These are phyloP conservation scores for Molossus alvarezi DNA, from an alignment of 2,797 vertebrate genomes.

Conservation along the genomic window DNA sequence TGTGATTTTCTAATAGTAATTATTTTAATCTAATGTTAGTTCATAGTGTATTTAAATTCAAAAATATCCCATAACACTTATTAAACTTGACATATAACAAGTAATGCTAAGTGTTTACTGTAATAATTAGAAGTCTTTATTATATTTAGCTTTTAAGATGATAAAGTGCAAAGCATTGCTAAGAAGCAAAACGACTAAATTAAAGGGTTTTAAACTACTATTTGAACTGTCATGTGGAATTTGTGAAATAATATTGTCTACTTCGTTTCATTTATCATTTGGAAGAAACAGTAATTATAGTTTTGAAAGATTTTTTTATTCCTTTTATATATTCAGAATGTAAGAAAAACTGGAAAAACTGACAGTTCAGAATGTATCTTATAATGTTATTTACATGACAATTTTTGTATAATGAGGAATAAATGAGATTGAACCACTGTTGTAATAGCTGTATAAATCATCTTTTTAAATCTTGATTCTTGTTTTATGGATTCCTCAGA, in stretches of 20 bases:
- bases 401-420: conserved; percentile 84
- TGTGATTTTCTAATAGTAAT: not conserved
- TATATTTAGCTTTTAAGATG: conserved; percentile 33
- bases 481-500: conserved; percentile 73
- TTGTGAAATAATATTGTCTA: conserved; percentile 67
- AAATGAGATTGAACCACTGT: conserved; percentile 82
- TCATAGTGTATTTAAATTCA: not conserved
- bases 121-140: conserved; percentile 43
- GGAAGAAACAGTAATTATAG: conserved; percentile 78
- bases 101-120: not conserved
- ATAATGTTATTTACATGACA: conserved; percentile 77
- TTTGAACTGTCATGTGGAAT: conserved; percentile 71
- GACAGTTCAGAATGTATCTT: conserved; percentile 79
- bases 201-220: conserved; percentile 63
- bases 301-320: conserved; percentile 83
- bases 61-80: not conserved
- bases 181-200: conserved; percentile 60
- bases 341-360: conserved; percentile 66
- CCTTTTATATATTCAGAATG: conserved; percentile 80
- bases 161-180: not conserved
- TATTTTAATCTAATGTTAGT: not conserved
- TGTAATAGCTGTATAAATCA: conserved; percentile 80
- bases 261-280: conserved; percentile 78
- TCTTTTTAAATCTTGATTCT: conserved; percentile 69
- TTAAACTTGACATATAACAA: not conserved